These are phyloP conservation scores for Aphaenogaster floridana DNA, from an alignment of 1,140 invertebrate species.

Conservation along the genomic window DNA sequence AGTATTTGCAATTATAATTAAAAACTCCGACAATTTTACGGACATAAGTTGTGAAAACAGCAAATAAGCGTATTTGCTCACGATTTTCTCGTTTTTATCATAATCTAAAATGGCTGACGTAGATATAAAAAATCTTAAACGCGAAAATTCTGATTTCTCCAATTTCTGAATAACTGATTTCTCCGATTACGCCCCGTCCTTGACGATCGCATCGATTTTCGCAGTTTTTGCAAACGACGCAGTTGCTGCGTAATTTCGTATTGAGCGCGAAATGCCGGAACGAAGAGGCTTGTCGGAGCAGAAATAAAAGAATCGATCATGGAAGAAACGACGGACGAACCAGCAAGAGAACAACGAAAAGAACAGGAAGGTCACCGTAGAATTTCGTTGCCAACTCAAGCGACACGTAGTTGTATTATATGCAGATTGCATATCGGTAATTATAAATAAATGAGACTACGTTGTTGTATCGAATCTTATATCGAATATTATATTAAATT, in stretches of 20 bases:
- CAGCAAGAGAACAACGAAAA: background rate
- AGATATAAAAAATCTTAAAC: background rate
- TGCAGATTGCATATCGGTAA: background rate
- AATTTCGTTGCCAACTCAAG: conserved; percentile 1
- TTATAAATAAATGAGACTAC: background rate
- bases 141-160: background rate
- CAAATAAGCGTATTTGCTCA: background rate
- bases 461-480: background rate
- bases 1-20: background rate
- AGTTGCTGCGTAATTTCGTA: background rate
- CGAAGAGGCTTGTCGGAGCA: background rate
- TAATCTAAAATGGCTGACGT: background rate
- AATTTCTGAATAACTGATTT: conserved; percentile 8
- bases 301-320: background rate
- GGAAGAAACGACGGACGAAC: background rate
- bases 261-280: background rate
- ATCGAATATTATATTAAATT: background rate
- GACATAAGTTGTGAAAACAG: background rate
- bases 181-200: background rate
- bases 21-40: background rate
- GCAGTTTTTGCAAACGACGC: conserved; percentile 2
- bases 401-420: background rate
- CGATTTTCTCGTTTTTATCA: background rate
- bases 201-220: conserved; percentile 17
- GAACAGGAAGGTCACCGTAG: background rate